Base-by-base conservation (phyloP, 2,797 vertebrate species). In the Vespertilio murinus region DNA sequence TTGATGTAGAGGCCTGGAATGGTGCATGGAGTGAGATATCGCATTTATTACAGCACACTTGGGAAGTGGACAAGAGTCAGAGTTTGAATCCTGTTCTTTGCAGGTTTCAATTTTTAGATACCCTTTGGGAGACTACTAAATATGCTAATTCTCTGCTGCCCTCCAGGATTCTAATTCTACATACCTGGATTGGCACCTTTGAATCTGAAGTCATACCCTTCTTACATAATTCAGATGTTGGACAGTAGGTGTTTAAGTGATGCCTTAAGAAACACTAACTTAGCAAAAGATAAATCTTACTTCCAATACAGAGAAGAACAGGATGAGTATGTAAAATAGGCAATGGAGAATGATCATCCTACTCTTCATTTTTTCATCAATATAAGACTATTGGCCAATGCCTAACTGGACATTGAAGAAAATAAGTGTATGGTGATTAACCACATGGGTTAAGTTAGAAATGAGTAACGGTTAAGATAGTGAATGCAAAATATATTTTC, bases 1-100 rank as follows among this genome's bases (percentile, higher is more conserved):
- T 61, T 30, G 0, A 54, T 18, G 3, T 4, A 35, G n/a, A 40
- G 23, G 0, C 12, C 6, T 3, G 7, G 7, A 7, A 1, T 11
- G 17, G 2, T 25, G 2, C 1, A 22, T 52, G 9, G 6, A 56
- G 28, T 42, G 1, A 0, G 3, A 9, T 20, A 9, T 3, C n/a
- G 30, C 8, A 38, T 23, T 25, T 18, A 22, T 6, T 25, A 12
- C 7, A 9, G 1, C 6, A 20, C 52, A 12, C 14, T 8, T 35
- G 45, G 45, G 25, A 8, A 49, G 23, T 1, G 6, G 25, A 33
- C 5, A 23, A 18, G 23, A 52, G 23, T 38, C 10, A 67, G 8
- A 7, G 13, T 12, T 33, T 17, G 20, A 5, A 17, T 86, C 8
- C 28, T 22, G 30, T 52, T 78, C 28, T 74, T 42, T 22, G 3